Evolutionary conservation across 1,140 invertebrate species (phyloP), one percentile per base, ranked within the genome.

Genomic region (Drosophila kohkoa): DNA sequence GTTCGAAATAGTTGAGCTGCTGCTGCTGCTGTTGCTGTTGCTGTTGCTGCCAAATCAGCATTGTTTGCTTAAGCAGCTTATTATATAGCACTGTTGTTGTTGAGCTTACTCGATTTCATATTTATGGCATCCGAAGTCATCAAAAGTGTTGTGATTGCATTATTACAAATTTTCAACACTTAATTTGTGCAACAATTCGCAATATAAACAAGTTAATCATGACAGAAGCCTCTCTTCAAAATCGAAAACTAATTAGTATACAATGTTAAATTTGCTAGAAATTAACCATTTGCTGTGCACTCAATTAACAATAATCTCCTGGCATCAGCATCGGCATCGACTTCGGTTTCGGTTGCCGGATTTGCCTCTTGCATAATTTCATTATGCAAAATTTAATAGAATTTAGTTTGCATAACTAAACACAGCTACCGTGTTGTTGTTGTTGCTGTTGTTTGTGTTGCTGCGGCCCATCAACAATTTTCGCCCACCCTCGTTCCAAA

Each of bases 301-400:
- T 74, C 71, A 74, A 74, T 74, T 69, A 74, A 74, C 71, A 62
- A 46, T 20, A 73, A 59, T 67, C 38, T 38, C 35, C 11, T 10
- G 5, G 32, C 2, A 35, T 49, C n/a, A 30, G 20, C 30, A 35
- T 38, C 10, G 13, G 15, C 28, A 20, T 15, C 41, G n/a, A 13
- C n/a, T 43, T 20, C 16, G 25, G 54, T 5, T 55, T 59, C 11
- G 43, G 20, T n/a, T 58, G 48, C n/a, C n/a, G 25, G 11, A 10
- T 30, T 28, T 5, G 11, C 54, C 66, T 30, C 45, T 51, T 51
- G 32, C 55, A 49, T 10, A 52, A 62, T 69, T 69, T 15, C 48
- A 62, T 45, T 59, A 38, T 28, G 13, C 38, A 43, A 48, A 71
- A 75, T 71, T 51, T 51, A 58, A 64, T 58, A 38, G 28, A 71